Percentiles rank a stretch among this genome's conserved stretches.
These are phyloP conservation scores for Tenthredo scrophulariae DNA, from an alignment of 2,888 invertebrate species.

Conservation along the genomic window DNA sequence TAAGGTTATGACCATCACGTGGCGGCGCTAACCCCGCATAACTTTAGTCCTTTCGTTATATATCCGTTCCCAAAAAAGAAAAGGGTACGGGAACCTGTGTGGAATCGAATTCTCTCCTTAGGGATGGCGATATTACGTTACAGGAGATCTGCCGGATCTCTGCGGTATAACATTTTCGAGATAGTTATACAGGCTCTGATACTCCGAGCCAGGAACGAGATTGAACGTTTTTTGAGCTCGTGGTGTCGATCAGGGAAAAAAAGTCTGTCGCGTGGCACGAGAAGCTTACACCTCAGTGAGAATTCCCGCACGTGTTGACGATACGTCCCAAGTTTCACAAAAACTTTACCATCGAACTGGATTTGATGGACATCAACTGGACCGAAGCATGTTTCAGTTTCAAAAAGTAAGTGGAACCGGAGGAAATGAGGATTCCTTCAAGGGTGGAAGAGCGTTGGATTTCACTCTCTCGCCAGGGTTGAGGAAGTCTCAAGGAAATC, in stretches of 20 bases:
- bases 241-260: conserved; percentile 8
- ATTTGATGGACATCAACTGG: background rate
- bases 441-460: background rate
- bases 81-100: conserved; percentile 58
- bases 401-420: background rate
- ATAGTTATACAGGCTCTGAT: background rate
- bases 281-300: background rate
- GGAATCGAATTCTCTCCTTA: conserved; percentile 42
- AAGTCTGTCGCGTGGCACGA: background rate
- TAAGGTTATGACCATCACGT: conserved; percentile 57
- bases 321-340: conserved; percentile 2
- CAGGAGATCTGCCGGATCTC: background rate
- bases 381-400: background rate
- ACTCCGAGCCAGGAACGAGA: background rate
- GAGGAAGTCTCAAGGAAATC: background rate
- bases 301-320: background rate
- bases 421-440: background rate
- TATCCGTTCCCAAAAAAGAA: conserved; percentile 17
- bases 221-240: background rate
- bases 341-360: background rate
- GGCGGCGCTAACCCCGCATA: conserved; percentile 67
- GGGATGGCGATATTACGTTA: conserved; percentile 36
- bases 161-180: background rate
- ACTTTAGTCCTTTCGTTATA: conserved; percentile 58
- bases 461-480: background rate